phyloP scores from a whole-genome alignment of 2,113 vertebrate species.

The Tragelaphus strepsiceros region DNA sequence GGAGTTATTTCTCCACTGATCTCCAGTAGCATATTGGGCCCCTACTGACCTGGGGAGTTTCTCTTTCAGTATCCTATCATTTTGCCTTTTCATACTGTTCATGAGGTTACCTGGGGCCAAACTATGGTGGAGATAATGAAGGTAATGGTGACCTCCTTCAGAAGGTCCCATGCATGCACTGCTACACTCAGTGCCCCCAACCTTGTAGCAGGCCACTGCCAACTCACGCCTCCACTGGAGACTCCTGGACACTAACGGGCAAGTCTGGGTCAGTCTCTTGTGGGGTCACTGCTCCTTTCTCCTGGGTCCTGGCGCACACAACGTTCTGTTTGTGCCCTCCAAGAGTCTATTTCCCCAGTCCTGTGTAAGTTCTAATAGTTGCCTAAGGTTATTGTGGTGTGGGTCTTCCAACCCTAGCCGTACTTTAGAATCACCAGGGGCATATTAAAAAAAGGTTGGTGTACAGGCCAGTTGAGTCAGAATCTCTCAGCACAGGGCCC shows the following conservation, averaged over 20 bases:
- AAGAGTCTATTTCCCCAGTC: not conserved
- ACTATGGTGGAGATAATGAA: not conserved
- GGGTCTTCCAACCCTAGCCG: not conserved
- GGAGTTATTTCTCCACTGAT: too few species aligned
- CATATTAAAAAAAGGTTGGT: not conserved
- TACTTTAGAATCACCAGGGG: not conserved
- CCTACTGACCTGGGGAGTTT: too few species aligned
- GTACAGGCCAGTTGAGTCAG: not conserved
- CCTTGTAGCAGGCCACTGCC: not conserved
- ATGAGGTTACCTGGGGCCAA: not conserved
- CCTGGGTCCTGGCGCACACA: not conserved
- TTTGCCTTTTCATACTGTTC: too few species aligned
- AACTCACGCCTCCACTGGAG: rapidly evolving
- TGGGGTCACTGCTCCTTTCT: not conserved
- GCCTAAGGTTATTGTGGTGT: not conserved
- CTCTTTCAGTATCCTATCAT: too few species aligned
- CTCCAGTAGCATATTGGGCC: too few species aligned
- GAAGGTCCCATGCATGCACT: rapidly evolving
- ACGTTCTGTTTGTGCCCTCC: not conserved
- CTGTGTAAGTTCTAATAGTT: not conserved
- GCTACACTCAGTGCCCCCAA: not conserved
- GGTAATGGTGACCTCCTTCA: not conserved
- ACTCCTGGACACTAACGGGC: not conserved
- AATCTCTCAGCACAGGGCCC: not conserved
- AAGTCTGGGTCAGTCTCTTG: not conserved